A percentile compares a stretch with the other conserved stretches of the same genome.
These are phyloP conservation scores for Leucophora obtusa DNA, from an alignment of 2,888 invertebrate species.

Conservation along the genomic window DNA sequence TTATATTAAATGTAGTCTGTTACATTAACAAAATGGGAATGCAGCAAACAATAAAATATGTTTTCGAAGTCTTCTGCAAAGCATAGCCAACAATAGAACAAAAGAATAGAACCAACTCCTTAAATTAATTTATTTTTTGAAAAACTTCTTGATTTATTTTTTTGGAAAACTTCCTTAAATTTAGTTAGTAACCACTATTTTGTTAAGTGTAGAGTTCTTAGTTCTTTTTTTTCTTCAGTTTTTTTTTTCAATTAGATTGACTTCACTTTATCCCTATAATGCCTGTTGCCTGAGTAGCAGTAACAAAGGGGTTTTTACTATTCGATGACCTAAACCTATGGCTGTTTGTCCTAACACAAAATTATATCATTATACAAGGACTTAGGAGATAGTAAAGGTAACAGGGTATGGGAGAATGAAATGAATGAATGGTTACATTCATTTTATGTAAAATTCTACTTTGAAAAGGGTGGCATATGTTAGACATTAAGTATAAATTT, in stretches of 20 bases:
- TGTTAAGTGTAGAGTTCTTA: neutral
- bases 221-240: neutral
- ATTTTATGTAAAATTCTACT: neutral
- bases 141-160: too few relatives aligned
- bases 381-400: neutral
- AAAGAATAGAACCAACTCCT: too few relatives aligned
- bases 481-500: slow-evolving; percentile 22
- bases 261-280: slow-evolving; percentile 20
- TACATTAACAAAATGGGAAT: too few relatives aligned
- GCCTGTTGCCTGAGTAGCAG: slow-evolving; percentile 28
- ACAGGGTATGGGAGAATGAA: neutral
- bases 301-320: slow-evolving; percentile 23
- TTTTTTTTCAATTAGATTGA: slow-evolving; percentile 42
- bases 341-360: slow-evolving; percentile 27
- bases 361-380: neutral
- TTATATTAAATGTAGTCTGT: too few relatives aligned
- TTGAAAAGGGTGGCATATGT: slow-evolving; percentile 39
- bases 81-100: too few relatives aligned
- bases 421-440: neutral
- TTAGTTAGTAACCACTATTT: too few relatives aligned
- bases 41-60: too few relatives aligned
- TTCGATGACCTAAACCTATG: slow-evolving; percentile 40
- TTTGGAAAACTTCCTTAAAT: too few relatives aligned
- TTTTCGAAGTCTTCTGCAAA: too few relatives aligned
- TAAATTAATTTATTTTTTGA: too few relatives aligned